Evolutionary conservation across 2,113 vertebrate species (phyloP).

Genomic region (Brachirus orientalis): DNA sequence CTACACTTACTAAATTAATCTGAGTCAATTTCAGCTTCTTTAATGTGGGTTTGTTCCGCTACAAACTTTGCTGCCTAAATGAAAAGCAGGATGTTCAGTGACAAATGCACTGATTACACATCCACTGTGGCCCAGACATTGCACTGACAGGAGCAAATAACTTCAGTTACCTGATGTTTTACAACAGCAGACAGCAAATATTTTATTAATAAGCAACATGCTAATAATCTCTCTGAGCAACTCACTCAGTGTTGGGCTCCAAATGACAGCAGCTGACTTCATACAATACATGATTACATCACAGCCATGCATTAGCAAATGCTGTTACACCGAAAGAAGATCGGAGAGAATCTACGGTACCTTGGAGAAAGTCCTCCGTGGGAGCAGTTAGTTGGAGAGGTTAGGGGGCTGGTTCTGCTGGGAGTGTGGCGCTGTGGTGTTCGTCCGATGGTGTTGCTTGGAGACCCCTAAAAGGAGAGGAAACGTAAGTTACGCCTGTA

Average conservation of each 20-base stretch:
- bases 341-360: slow-evolving; percentile 77
- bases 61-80: too few relatives aligned
- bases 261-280: slow-evolving; percentile 1
- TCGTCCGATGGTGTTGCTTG: slow-evolving; percentile 94
- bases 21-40: too few relatives aligned
- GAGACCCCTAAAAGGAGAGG: slow-evolving; percentile 86
- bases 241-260: slow-evolving; percentile 13
- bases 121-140: too few relatives aligned
- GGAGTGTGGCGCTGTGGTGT: slow-evolving; percentile 89
- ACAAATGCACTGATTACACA: too few relatives aligned
- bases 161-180: too few relatives aligned
- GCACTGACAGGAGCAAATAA: too few relatives aligned
- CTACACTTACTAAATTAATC: too few relatives aligned
- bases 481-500: too few relatives aligned
- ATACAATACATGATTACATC: background rate
- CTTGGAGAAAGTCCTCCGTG: slow-evolving; percentile 98
- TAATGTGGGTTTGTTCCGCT: too few relatives aligned
- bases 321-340: background rate
- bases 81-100: too few relatives aligned
- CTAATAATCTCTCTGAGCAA: slow-evolving; percentile 13
- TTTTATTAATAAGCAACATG: too few relatives aligned
- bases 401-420: slow-evolving; percentile 95
- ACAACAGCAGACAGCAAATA: too few relatives aligned
- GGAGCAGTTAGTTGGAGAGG: slow-evolving; percentile 97
- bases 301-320: slow-evolving; percentile 18